A percentile compares a stretch with the other conserved stretches of the same genome.
These are phyloP conservation scores for Xylophagus ater DNA, from an alignment of 2,888 invertebrate genomes.

Conservation along the genomic window DNA sequence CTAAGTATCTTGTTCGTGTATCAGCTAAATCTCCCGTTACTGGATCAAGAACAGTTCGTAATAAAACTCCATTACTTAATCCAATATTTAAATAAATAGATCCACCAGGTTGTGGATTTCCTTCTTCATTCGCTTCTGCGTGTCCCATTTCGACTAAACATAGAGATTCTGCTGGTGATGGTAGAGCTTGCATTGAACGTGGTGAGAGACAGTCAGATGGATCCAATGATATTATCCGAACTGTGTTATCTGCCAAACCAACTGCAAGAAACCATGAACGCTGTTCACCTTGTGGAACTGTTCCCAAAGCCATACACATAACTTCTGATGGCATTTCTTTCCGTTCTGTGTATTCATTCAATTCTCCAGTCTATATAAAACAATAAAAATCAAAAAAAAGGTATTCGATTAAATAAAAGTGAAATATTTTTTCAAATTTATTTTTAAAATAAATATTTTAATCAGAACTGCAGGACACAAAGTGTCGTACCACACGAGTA, in stretches of 20 bases:
- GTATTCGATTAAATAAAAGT: not conserved
- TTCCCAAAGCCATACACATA: slow-evolving; percentile 95
- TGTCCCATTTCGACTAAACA: slow-evolving; percentile 91
- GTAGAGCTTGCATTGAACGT: slow-evolving; percentile 91
- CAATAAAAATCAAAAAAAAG: slow-evolving; percentile 15
- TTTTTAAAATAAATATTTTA: slow-evolving; percentile 10
- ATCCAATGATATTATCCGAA: slow-evolving; percentile 93
- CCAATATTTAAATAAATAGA: slow-evolving; percentile 92
- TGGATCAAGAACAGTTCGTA: slow-evolving; percentile 88
- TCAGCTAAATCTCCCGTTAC: slow-evolving; percentile 95
- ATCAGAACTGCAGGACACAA: slow-evolving; percentile 42
- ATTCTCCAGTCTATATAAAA: slow-evolving; percentile 74
- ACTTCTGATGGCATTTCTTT: slow-evolving; percentile 96
- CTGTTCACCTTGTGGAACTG: slow-evolving; percentile 90
- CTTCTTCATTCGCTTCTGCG: slow-evolving; percentile 46
- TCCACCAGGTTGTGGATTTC: slow-evolving; percentile 50
- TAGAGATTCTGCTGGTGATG: slow-evolving; percentile 90
- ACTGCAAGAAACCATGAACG: slow-evolving; percentile 92
- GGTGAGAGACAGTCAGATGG: slow-evolving; percentile 91
- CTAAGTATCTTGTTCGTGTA: slow-evolving; percentile 92
- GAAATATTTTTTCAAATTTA: too few species aligned
- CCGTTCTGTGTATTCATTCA: slow-evolving; percentile 96
- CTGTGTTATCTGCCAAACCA: slow-evolving; percentile 91
- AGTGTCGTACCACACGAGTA: slow-evolving; percentile 36
- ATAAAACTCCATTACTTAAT: slow-evolving; percentile 87